Percentiles rank a stretch among this genome's conserved stretches.
These are phyloP conservation scores for Eulemur albifrons DNA, from an alignment of 2,797 vertebrate species.

Conservation along the genomic window DNA sequence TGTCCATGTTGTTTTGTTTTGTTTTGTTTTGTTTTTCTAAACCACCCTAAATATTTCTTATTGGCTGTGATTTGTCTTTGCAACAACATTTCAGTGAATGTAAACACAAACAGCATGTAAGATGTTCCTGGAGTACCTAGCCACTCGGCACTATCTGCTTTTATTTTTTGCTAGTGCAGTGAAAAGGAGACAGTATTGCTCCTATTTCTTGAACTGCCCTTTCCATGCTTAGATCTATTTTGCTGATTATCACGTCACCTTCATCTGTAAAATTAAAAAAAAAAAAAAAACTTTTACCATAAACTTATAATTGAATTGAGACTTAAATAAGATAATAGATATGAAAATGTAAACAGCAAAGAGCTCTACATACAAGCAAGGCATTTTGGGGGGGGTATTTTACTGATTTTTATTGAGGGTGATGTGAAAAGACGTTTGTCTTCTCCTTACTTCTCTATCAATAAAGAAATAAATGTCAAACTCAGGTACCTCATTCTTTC, in stretches of 20 bases:
- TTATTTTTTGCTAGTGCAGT: background rate
- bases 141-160: background rate
- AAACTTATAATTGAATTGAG: background rate
- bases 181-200: background rate
- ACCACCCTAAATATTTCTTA: background rate
- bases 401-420: background rate
- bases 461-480: background rate
- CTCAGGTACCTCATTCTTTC: background rate
- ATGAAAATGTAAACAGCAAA: background rate
- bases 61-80: background rate
- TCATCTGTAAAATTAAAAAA: background rate
- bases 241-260: background rate
- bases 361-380: background rate
- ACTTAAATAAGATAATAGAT: background rate
- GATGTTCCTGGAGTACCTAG: too few relatives aligned
- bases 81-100: background rate
- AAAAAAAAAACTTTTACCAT: background rate
- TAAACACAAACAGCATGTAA: background rate
- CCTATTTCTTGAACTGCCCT: background rate
- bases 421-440: background rate
- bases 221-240: background rate
- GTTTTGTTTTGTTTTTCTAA: background rate
- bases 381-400: background rate
- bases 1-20: background rate
- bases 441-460: background rate